Evolutionary conservation across 2,888 invertebrate genomes (phyloP), one percentile per base, ranked within the genome.

Genomic region (Stenodera caucasica): DNA sequence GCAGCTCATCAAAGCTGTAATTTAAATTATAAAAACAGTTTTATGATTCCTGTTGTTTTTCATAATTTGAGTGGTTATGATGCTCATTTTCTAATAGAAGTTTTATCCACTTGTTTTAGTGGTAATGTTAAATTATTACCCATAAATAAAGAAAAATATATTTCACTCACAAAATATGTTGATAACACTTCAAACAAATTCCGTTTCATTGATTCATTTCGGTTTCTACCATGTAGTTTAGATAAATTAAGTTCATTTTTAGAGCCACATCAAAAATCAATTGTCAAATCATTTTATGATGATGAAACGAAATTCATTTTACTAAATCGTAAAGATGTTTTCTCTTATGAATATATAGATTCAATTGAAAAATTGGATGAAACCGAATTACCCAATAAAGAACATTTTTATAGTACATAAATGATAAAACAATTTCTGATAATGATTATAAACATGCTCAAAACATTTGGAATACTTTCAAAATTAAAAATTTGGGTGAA

Each of bases 271-370:
- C n/a, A n/a, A n/a, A n/a, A n/a, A n/a, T n/a, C n/a, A n/a, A n/a
- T n/a, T n/a, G n/a, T n/a, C n/a, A n/a, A n/a, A n/a, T n/a, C n/a
- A n/a, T n/a, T n/a, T n/a, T n/a, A n/a, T n/a, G n/a, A n/a, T n/a
- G n/a, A n/a, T n/a, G n/a, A n/a, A n/a, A n/a, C n/a, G n/a, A n/a
- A n/a, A n/a, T n/a, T n/a, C n/a, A n/a, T n/a, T n/a, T n/a, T n/a
- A n/a, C n/a, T n/a, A n/a, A n/a, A n/a, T n/a, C n/a, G n/a, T n/a
- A n/a, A n/a, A n/a, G n/a, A n/a, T n/a, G n/a, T n/a, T n/a, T 76
- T 77, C 58, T 73, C 74, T 67, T 60, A 72, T 63, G 74, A 76
- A 1, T 75, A 74, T 58, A 53, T 77, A 75, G 45, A 45, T 29
- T 37, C 12, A 15, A 45, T 23, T 21, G 14, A 9, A 8, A 45